A percentile compares a stretch with the other conserved stretches of the same genome.
These are phyloP conservation scores for Agriopis leucophaearia DNA, from an alignment of 2,888 invertebrate species.

Conservation along the genomic window DNA sequence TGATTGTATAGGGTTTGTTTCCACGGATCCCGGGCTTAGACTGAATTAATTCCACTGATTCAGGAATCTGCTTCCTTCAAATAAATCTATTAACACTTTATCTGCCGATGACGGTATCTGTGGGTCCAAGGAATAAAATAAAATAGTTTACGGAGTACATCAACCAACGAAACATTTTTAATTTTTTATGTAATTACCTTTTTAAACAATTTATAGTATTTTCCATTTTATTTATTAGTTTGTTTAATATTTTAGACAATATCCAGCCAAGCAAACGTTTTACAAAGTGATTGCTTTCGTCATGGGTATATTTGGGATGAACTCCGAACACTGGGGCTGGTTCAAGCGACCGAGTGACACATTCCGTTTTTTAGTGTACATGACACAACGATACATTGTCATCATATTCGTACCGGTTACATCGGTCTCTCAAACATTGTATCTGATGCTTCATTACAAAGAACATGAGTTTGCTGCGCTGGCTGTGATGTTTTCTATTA, in stretches of 20 bases:
- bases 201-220: too few species aligned
- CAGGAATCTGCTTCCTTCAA: neutral
- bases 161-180: too few species aligned
- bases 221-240: neutral
- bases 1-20: too few species aligned
- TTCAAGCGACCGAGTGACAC: neutral
- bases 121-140: too few species aligned
- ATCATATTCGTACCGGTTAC: slow-evolving; percentile 12
- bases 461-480: slow-evolving; percentile 25
- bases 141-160: too few species aligned
- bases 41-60: too few species aligned
- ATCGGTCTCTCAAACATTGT: slow-evolving; percentile 11
- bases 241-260: slow-evolving; percentile 5
- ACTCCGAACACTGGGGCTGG: slow-evolving; percentile 25
- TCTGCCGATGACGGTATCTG: too few species aligned
- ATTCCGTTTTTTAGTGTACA: neutral
- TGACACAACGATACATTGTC: neutral
- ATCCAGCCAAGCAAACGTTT: slow-evolving; percentile 17
- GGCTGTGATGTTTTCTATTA: slow-evolving; percentile 18
- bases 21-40: too few species aligned
- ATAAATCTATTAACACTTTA: too few species aligned
- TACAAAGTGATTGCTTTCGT: slow-evolving; percentile 3
- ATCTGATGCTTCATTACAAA: slow-evolving; percentile 8
- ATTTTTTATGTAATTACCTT: too few species aligned
- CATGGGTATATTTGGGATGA: slow-evolving; percentile 20